Evolutionary conservation across 2,113 vertebrate genomes (phyloP).

Genomic region (Osmerus eperlanus): DNA sequence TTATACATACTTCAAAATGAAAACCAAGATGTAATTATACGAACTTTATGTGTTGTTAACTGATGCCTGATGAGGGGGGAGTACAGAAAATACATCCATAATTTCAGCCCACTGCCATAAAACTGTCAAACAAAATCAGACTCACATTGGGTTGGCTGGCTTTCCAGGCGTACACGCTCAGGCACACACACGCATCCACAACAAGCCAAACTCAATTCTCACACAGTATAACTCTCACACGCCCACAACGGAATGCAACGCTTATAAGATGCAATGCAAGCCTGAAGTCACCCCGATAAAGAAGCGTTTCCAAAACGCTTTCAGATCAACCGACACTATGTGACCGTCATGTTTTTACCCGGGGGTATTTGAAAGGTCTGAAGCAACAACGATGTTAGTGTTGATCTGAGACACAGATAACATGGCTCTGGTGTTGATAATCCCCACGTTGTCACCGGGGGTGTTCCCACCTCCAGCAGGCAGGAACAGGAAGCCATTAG

Average conservation of each 20-base stretch:
- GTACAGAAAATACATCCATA: slow-evolving; percentile 74
- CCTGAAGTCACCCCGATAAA: neutral
- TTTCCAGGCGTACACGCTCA: slow-evolving; percentile 31
- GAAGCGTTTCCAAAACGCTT: too few species aligned
- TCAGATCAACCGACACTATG: too few species aligned
- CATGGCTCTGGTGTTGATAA: slow-evolving; percentile 49
- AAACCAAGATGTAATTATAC: slow-evolving; percentile 76
- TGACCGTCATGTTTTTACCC: too few species aligned
- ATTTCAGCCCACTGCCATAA: slow-evolving; percentile 68
- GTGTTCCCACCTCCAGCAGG: slow-evolving; percentile 64
- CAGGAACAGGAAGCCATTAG: slow-evolving; percentile 80
- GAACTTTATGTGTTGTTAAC: slow-evolving; percentile 79
- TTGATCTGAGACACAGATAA: slow-evolving; percentile 55
- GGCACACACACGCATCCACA: slow-evolving; percentile 29
- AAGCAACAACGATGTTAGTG: slow-evolving; percentile 26
- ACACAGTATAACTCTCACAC: slow-evolving; percentile 3
- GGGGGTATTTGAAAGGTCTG: too few species aligned
- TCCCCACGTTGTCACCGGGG: slow-evolving; percentile 57
- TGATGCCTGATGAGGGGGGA: slow-evolving; percentile 68
- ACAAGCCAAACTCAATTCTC: slow-evolving; percentile 17
- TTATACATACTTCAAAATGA: slow-evolving; percentile 75
- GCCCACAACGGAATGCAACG: neutral
- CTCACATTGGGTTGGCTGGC: slow-evolving; percentile 64
- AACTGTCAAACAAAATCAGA: slow-evolving; percentile 75
- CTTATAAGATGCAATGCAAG: slow-evolving; percentile 36